phyloP scores from a whole-genome alignment of 2,888 invertebrate species.

The Serrognathus titanus region DNA sequence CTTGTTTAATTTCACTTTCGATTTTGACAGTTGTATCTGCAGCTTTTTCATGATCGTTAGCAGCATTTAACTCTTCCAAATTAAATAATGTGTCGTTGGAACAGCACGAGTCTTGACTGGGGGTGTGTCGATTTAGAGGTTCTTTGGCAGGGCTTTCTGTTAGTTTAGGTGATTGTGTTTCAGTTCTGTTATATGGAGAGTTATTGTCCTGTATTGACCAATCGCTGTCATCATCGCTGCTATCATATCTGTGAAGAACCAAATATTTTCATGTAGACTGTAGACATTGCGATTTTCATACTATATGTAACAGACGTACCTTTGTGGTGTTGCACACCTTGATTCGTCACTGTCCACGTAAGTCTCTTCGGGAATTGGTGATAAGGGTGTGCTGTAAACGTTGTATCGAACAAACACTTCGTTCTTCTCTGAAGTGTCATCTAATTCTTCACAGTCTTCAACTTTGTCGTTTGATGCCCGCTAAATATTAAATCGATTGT shows the following conservation, averaged over 20 bases:
- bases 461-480: conserved; percentile 36
- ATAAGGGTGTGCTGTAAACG: conserved; percentile 56
- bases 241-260: conserved; percentile 11
- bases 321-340: conserved; percentile 11
- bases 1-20: background rate
- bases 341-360: conserved; percentile 19
- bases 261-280: background rate
- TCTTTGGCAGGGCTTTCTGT: conserved; percentile 48
- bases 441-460: conserved; percentile 45
- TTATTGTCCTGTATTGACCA: conserved; percentile 46
- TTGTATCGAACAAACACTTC: conserved; percentile 53
- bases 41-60: background rate
- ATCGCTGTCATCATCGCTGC: conserved; percentile 37
- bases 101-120: conserved; percentile 63
- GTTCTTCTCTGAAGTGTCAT: conserved; percentile 42
- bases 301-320: background rate
- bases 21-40: background rate
- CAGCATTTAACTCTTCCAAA: conserved; percentile 52
- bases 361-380: conserved; percentile 61
- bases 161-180: conserved; percentile 48
- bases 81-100: conserved; percentile 64
- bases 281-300: background rate
- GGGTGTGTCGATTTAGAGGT: conserved; percentile 46
- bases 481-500: conserved; percentile 24
- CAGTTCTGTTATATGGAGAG: conserved; percentile 33